Evolutionary conservation across 2,113 vertebrate species (phyloP).

Genomic region (Mesoclemmys tuberculata): DNA sequence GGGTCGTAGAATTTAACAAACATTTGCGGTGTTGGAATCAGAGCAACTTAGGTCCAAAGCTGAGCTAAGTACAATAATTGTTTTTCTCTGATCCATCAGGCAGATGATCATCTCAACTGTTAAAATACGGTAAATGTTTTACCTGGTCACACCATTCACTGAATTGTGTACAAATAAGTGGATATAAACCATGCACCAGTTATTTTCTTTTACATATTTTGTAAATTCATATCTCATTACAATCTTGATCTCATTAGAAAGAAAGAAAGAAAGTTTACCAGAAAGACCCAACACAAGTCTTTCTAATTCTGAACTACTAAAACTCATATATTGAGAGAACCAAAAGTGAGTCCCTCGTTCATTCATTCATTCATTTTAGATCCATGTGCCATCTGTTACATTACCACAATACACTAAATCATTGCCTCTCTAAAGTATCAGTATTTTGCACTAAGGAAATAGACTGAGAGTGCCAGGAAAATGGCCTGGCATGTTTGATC

Average conservation of each 20-base stretch:
- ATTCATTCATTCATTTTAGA: background rate
- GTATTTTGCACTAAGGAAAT: constrained; percentile 20
- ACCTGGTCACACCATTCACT: background rate
- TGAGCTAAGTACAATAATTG: background rate
- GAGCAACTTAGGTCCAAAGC: background rate
- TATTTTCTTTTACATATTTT: background rate
- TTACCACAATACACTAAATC: background rate
- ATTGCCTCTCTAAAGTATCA: constrained; percentile 1
- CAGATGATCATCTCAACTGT: background rate
- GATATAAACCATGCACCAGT: background rate
- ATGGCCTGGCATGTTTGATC: constrained; percentile 16
- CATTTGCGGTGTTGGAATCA: background rate
- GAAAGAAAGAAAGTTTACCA: background rate
- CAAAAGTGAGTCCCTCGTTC: background rate
- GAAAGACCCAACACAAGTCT: background rate
- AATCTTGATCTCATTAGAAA: background rate
- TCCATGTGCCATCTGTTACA: constrained; percentile 35
- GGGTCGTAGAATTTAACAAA: background rate
- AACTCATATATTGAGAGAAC: background rate
- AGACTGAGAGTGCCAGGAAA: background rate
- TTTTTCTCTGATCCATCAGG: background rate
- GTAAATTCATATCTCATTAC: background rate
- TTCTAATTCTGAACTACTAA: background rate
- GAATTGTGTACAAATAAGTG: background rate
- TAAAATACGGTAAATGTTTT: background rate